These are phyloP conservation scores for Girardinus metallicus DNA, from an alignment of 2,797 vertebrate genomes.

Conservation along the genomic window DNA sequence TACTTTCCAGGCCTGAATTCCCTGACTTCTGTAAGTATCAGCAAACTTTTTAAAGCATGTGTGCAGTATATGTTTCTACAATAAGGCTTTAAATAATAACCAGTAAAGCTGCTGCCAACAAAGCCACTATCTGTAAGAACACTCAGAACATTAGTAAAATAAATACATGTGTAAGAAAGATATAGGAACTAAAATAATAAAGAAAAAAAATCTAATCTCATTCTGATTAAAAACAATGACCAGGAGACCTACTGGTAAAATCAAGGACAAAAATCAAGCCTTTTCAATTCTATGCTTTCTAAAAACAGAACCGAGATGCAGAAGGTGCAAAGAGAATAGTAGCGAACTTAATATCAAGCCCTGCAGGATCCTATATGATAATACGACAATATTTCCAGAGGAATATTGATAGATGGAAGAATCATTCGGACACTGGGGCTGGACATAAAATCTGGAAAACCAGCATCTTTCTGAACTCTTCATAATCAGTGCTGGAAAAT, in stretches of 20 bases:
- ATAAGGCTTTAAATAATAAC: neutral
- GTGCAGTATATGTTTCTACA: neutral
- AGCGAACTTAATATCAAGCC: neutral
- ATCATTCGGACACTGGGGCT: neutral
- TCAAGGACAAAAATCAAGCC: neutral
- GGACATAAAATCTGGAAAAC: neutral
- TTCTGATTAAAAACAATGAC: neutral
- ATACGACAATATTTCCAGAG: neutral
- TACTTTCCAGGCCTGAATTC: neutral
- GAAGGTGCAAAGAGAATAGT: neutral
- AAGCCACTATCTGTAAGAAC: neutral
- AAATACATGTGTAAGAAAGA: neutral
- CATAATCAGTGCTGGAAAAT: slow-evolving; percentile 4
- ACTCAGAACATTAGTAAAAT: neutral
- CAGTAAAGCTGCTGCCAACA: neutral
- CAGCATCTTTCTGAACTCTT: neutral
- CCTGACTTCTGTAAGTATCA: neutral
- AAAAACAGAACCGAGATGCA: neutral
- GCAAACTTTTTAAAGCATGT: neutral
- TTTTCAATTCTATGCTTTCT: neutral
- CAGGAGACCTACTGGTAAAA: neutral
- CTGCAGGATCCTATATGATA: neutral
- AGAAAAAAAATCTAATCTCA: neutral
- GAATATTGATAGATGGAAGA: neutral
- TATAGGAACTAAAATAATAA: neutral